Conservation (phyloP, 2,113 vertebrate genomes). For the Pungitius pungitius region DNA sequence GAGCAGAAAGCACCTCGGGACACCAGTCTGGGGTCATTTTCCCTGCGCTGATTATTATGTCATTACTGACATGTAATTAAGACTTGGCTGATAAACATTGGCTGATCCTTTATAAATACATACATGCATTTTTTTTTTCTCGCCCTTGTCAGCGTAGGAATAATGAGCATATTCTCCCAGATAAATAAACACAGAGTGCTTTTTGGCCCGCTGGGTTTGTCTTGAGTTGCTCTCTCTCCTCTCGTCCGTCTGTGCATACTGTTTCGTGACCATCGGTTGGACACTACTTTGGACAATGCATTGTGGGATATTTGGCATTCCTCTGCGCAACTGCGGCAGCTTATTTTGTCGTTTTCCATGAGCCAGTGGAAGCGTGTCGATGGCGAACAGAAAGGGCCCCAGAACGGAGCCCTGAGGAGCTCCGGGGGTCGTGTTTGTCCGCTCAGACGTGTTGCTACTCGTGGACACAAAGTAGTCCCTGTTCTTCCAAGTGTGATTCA, state of each 20-base stretch:
- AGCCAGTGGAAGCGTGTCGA: neutral
- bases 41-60: neutral
- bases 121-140: neutral
- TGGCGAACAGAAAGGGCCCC: neutral
- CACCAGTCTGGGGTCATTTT: neutral
- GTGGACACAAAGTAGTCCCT: neutral
- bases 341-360: neutral
- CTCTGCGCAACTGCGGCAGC: neutral
- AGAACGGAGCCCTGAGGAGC: neutral
- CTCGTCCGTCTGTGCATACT: neutral
- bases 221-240: neutral
- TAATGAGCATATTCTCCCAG: neutral
- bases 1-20: too few species aligned
- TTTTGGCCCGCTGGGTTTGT: conserved; percentile 1
- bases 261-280: neutral
- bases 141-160: neutral
- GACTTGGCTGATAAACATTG: neutral
- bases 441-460: neutral
- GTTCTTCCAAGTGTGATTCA: neutral
- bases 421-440: neutral
- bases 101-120: neutral
- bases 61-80: neutral
- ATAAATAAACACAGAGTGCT: neutral
- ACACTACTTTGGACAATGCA: too few species aligned
- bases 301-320: too few species aligned